phyloP scores from a whole-genome alignment of 2,888 invertebrate species.

The Gastracanthus pulcherrimus region DNA sequence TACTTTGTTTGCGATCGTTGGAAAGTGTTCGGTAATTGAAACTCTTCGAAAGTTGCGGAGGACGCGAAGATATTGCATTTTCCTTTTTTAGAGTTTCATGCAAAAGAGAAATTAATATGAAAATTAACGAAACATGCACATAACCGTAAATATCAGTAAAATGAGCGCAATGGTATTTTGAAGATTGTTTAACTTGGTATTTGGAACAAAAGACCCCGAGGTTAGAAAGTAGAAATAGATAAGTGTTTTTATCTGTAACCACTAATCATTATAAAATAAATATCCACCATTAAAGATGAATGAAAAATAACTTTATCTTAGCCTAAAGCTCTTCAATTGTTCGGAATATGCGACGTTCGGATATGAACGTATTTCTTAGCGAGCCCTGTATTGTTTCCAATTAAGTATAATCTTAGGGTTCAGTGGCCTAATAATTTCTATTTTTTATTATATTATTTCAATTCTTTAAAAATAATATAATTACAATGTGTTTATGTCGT shows the following conservation, averaged over 20 bases:
- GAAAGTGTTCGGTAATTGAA: constrained; percentile 20
- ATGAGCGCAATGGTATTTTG: not conserved
- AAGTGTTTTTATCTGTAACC: not conserved
- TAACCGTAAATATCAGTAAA: not conserved
- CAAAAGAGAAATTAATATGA: not conserved
- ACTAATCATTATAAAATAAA: not conserved
- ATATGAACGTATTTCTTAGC: not conserved
- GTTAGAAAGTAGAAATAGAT: not conserved
- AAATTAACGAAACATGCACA: not conserved
- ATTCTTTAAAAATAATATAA: too few species aligned
- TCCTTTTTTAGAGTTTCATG: too few species aligned
- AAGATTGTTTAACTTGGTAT: not conserved
- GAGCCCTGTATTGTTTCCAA: not conserved
- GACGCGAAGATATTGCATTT: not conserved
- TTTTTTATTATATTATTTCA: too few species aligned
- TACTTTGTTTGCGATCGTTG: not conserved
- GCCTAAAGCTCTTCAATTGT: constrained; percentile 14
- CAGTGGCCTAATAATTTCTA: too few species aligned
- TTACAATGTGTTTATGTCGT: too few species aligned
- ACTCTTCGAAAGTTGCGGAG: not conserved
- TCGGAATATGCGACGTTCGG: constrained; percentile 2
- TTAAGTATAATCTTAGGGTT: too few species aligned
- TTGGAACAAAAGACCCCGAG: not conserved
- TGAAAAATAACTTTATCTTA: not conserved
- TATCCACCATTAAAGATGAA: not conserved